Evolutionary conservation across 2,113 vertebrate genomes (phyloP), one percentile per base, ranked within the genome.

Genomic region (Myrmecobius fasciatus): DNA sequence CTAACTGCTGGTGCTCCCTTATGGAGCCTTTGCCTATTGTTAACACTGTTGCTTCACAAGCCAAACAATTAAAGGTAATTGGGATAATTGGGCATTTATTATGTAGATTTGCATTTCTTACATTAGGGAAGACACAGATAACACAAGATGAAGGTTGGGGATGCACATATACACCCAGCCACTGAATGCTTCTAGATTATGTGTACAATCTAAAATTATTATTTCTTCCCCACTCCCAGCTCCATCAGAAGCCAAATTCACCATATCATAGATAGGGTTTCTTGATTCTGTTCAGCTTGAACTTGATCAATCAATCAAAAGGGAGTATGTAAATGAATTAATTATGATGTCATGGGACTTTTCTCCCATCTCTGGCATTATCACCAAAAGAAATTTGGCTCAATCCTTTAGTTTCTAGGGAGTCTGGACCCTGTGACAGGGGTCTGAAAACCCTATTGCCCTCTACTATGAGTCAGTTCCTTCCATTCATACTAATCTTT

Each of bases 51-150:
- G 94, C 96, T 93, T 91, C 95, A 96, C 89, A 94, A 96, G 96
- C 95, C 92, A 97, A 94, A 97, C 96, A 98, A 97, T 98, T 98
- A 98, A 96, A 97, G 96, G 96, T 98, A 98, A 98, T 98, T 98
- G 97, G 97, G 95, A 97, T 96, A 97, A 98, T 97, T 46, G 54
- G n/a, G 92, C 96, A 96, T 97, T 98, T 97, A 97, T 98, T 98
- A 97, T 95, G 96, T 94, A 93, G 97, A 97, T 98, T 97, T 97
- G 95, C 95, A 97, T 97, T 97, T 97, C 14, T 95, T 94, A 75
- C 94, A 97, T 96, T 91, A 96, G 52, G 96, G 96, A 47, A 83
- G 67, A 93, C 93, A 91, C 90, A 89, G 95, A 97, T 96, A 90
- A 93, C 92, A 94, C 91, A 92, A 95, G 91, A 89, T 20, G 48